Evolutionary conservation across 2,888 invertebrate species (phyloP), one percentile per base, ranked within the genome.

Genomic region (Chrysodeixis includens): DNA sequence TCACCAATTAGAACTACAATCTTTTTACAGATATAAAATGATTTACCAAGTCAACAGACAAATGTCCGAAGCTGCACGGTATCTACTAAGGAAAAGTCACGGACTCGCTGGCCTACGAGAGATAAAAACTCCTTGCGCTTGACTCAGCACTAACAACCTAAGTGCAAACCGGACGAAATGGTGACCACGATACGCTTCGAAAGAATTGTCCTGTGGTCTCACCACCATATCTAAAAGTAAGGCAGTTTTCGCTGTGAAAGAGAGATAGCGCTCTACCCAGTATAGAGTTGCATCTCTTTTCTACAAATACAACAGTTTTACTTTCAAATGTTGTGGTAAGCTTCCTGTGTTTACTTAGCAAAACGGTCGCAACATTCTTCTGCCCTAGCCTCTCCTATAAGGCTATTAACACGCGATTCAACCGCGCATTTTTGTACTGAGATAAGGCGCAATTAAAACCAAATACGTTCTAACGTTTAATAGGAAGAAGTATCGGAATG

Each of bases 101-200:
- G 18, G 20, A 49, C 46, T 18, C 46, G 20, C 20, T 49, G 16
- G 46, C 46, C 46, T 49, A 49, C 10, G 46, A 49, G 5, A 49
- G 46, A 49, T 49, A 49, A 49, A 49, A 49, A 49, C 10, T 49
- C 46, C 46, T 46, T 18, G 46, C 16, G 44, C 44, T 44, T 12
- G 44, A 44, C 46, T 49, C 46, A 20, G 46, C 20, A 7, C 18
- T 49, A 20, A 49, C 46, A 20, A 49, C 20, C 20, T 49, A 49
- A 49, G 46, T 49, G 46, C 20, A 49, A 49, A 49, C 46, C 46
- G 46, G 18, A 49, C 46, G 20, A 49, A 49, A 49, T 49, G 46
- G 46, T 49, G 44, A n/a, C 16, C 46, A 49, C 46, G 18, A 18
- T 49, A 18, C 20, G 46, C 20, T n/a, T n/a, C 46, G 46, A 18